Percentiles rank a stretch among this genome's conserved stretches.
Conservation (phyloP, 1,140 invertebrate genomes). For the Oncopodura yosiiana region DNA sequence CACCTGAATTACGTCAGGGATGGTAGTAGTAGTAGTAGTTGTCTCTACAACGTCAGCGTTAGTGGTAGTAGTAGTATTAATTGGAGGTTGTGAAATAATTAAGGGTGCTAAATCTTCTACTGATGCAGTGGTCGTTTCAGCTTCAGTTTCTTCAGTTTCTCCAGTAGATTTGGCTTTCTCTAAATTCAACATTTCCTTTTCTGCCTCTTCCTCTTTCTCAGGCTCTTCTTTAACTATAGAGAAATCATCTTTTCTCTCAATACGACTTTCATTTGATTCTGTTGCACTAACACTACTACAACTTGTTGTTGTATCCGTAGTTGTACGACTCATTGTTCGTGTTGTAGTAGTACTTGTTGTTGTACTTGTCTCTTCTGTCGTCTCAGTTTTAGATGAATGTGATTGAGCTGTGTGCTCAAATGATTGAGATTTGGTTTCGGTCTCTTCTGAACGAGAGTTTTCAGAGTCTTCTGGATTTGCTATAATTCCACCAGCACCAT, state of each 20-base stretch:
- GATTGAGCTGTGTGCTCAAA: slow-evolving; percentile 11
- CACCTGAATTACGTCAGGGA: too few relatives aligned
- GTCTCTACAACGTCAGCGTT: too few relatives aligned
- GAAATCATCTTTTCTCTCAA: slow-evolving; percentile 14
- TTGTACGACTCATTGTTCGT: slow-evolving; percentile 11
- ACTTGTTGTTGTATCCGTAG: slow-evolving; percentile 5
- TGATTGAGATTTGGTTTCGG: slow-evolving; percentile 23
- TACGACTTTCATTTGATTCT: slow-evolving; percentile 8
- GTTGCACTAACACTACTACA: slow-evolving; percentile 16
- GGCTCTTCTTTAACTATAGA: too few relatives aligned
- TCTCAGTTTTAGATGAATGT: slow-evolving; percentile 17
- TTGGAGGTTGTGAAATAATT: too few relatives aligned
- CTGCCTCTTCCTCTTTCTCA: not conserved
- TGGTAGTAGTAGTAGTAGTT: too few relatives aligned
- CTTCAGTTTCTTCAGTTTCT: too few relatives aligned
- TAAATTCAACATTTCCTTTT: not conserved
- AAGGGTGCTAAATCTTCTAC: too few relatives aligned
- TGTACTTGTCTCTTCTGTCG: slow-evolving; percentile 12
- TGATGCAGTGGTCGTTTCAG: too few relatives aligned
- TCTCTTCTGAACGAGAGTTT: slow-evolving; percentile 26
- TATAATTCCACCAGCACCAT: slow-evolving; percentile 25
- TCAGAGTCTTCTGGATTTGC: slow-evolving; percentile 26
- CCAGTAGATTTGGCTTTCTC: too few relatives aligned
- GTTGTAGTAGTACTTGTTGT: slow-evolving; percentile 12
- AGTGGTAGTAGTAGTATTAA: too few relatives aligned